Evolutionary conservation across 1,140 invertebrate species (phyloP).

Genomic region (Pogonomyrmex barbatus): DNA sequence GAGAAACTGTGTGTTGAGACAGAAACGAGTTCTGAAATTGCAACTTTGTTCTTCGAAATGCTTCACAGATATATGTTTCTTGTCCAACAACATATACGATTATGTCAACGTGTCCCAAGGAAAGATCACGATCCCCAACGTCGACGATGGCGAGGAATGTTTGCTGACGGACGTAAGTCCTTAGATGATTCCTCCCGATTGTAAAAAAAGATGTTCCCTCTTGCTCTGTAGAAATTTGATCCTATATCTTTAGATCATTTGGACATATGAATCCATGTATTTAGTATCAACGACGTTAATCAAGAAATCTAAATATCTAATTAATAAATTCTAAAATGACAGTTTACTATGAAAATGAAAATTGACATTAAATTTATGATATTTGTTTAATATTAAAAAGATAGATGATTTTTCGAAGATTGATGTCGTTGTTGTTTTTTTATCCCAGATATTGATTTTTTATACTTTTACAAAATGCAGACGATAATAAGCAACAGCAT

Average conservation of each 20-base stretch:
- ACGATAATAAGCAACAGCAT: slow-evolving; percentile 21
- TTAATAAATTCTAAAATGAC: slow-evolving; percentile 7
- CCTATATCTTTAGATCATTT: slow-evolving; percentile 27
- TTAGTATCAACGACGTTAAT: slow-evolving; percentile 16
- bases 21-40: slow-evolving; percentile 11
- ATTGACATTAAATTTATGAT: background rate
- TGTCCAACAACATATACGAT: slow-evolving; percentile 89
- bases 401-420: background rate
- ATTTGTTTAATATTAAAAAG: background rate
- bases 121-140: slow-evolving; percentile 91
- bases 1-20: background rate
- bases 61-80: slow-evolving; percentile 86
- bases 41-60: slow-evolving; percentile 76
- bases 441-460: slow-evolving; percentile 1
- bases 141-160: slow-evolving; percentile 93
- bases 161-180: slow-evolving; percentile 90
- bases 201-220: background rate
- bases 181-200: background rate
- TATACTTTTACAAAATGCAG: background rate
- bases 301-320: background rate
- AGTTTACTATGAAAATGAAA: background rate
- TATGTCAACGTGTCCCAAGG: slow-evolving; percentile 93
- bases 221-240: background rate
- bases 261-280: background rate
- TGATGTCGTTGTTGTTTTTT: slow-evolving; percentile 20